These are phyloP conservation scores for Centropristis striata DNA, from an alignment of 2,113 vertebrate species.

Conservation along the genomic window DNA sequence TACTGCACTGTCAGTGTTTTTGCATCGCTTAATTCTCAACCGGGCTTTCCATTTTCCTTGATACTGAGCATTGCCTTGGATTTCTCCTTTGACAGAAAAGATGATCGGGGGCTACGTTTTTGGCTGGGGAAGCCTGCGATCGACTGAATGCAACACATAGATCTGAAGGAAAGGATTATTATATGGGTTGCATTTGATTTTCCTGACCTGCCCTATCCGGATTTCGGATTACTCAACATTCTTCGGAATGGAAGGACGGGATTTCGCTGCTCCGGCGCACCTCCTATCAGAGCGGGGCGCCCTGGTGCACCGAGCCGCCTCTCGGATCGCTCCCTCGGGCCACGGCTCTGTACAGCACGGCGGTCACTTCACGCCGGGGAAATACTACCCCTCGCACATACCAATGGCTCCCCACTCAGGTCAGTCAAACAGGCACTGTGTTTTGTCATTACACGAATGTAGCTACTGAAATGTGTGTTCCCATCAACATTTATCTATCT, in stretches of 20 bases:
- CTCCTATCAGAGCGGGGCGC: constrained; percentile 93
- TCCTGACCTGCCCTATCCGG: constrained; percentile 76
- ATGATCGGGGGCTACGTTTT: constrained; percentile 84
- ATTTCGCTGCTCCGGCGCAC: constrained; percentile 94
- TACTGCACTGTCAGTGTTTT: constrained; percentile 39
- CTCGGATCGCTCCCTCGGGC: constrained; percentile 90
- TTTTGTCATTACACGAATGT: constrained; percentile 16
- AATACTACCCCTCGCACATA: constrained; percentile 96
- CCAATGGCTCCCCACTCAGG: constrained; percentile 98
- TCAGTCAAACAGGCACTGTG: constrained; percentile 79
- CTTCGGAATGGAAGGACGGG: constrained; percentile 94
- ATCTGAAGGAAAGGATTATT: constrained; percentile 84
- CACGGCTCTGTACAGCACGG: constrained; percentile 91
- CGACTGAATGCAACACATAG: constrained; percentile 83
- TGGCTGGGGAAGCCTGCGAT: constrained; percentile 81
- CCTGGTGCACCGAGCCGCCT: constrained; percentile 92
- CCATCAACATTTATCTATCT: not conserved
- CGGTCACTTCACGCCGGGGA: constrained; percentile 93
- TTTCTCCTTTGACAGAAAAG: constrained; percentile 83
- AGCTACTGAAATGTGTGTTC: not conserved
- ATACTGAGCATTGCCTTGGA: constrained; percentile 51
- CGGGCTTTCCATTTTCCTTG: constrained; percentile 16
- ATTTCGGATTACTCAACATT: constrained; percentile 85
- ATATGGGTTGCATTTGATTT: constrained; percentile 85
- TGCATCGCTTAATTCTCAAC: constrained; percentile 28